Evolutionary conservation across 1,140 invertebrate species (phyloP).

Genomic region (Hylyphantes graminicola): DNA sequence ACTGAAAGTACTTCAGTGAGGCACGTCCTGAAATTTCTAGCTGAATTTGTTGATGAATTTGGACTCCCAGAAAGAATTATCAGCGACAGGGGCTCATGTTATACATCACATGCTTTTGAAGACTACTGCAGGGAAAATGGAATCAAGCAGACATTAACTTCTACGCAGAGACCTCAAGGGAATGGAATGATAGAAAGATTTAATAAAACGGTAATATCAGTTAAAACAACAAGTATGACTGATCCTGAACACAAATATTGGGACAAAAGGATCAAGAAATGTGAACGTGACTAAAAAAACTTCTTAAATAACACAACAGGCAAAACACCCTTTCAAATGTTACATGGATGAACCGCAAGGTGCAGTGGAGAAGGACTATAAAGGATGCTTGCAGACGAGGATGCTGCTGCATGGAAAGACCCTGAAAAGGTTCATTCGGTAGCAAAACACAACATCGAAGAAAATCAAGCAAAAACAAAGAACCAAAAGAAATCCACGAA

Average conservation of each 20-base stretch:
- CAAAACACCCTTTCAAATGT: conserved; percentile 21
- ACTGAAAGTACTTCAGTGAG: neutral
- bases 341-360: neutral
- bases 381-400: neutral
- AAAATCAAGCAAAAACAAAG: neutral
- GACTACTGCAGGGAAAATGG: conserved; percentile 7
- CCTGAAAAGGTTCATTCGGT: neutral
- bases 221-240: neutral
- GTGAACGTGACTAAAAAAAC: neutral
- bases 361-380: conserved; percentile 10
- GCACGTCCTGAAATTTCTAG: neutral
- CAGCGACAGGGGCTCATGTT: conserved; percentile 19
- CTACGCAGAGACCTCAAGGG: neutral
- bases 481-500: neutral
- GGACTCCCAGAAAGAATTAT: conserved; percentile 22
- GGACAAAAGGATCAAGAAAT: neutral
- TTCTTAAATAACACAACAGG: conserved; percentile 3
- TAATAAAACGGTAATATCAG: neutral
- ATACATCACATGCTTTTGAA: conserved; percentile 20
- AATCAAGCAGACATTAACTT: neutral
- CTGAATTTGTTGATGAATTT: conserved; percentile 19
- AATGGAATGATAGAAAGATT: conserved; percentile 2
- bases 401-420: neutral
- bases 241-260: neutral
- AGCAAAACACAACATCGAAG: neutral